A percentile compares a stretch with the other conserved stretches of the same genome.
Conservation (phyloP, 2,888 invertebrate genomes). For the Caenorhabditis sp. region DNA sequence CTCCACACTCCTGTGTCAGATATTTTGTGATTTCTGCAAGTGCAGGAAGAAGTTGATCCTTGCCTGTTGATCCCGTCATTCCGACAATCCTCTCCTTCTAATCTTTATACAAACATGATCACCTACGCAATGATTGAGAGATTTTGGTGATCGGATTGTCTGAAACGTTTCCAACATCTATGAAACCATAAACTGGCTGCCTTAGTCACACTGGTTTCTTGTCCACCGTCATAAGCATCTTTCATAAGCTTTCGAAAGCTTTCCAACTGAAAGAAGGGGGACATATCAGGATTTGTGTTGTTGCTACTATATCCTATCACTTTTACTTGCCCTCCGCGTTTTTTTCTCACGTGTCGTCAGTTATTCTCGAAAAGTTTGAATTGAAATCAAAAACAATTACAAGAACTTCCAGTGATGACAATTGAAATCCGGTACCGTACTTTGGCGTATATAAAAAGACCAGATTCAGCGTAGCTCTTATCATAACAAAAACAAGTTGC, state of each 20-base stretch:
- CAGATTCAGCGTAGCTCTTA: not conserved
- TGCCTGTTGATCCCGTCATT: not conserved
- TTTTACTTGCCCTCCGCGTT: not conserved
- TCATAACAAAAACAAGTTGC: not conserved
- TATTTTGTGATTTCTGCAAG: conserved; percentile 16
- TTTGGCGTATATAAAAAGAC: not conserved
- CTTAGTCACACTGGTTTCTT: conserved; percentile 13
- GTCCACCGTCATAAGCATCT: not conserved
- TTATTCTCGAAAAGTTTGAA: conserved; percentile 17
- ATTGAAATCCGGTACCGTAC: not conserved
- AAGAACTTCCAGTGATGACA: conserved; percentile 9
- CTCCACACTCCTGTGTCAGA: not conserved
- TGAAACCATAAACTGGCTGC: conserved; percentile 1
- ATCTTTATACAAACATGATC: conserved; percentile 17
- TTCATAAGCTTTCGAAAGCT: not conserved
- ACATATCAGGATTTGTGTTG: conserved; percentile 4
- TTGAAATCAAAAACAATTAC: conserved; percentile 21
- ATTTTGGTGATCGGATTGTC: conserved; percentile 21
- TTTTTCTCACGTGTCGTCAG: conserved; percentile 51
- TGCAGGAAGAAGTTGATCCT: conserved; percentile 7
- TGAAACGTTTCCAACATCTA: conserved; percentile 29
- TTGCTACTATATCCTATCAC: not conserved
- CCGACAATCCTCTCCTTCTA: not conserved
- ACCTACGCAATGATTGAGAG: conserved; percentile 26
- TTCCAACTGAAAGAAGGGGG: conserved; percentile 2